phyloP scores from a whole-genome alignment of 2,113 vertebrate species.

The Grammomys surdaster region DNA sequence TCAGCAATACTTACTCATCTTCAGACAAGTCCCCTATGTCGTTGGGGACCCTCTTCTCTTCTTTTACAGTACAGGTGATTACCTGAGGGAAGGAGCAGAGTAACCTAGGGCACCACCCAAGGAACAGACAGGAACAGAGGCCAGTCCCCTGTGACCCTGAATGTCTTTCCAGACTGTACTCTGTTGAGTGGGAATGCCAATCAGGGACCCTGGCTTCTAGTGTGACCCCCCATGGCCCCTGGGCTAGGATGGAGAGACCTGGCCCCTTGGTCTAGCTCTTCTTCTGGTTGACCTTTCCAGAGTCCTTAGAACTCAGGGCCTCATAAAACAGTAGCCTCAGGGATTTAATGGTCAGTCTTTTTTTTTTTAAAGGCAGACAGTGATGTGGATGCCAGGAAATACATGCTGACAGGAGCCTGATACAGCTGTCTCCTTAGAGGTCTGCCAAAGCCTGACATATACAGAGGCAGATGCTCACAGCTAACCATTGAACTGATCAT shows the following conservation, averaged over 20 bases:
- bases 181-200: neutral
- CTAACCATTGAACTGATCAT: no score
- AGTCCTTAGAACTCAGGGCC: neutral
- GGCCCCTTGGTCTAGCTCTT: neutral
- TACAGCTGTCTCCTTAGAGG: no score
- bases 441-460: no score
- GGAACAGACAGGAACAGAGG: rapidly evolving
- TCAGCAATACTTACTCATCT: slow-evolving; percentile 70
- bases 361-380: no score
- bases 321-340: no score
- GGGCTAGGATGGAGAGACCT: neutral
- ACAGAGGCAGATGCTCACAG: no score
- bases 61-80: slow-evolving; percentile 14
- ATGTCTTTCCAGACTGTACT: no score
- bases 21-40: slow-evolving; percentile 68
- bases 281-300: neutral
- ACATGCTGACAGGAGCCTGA: no score
- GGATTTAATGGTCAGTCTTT: neutral
- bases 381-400: no score
- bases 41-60: slow-evolving; percentile 48
- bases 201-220: neutral
- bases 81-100: slow-evolving; percentile 54
- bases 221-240: neutral
- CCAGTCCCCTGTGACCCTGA: no score
- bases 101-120: neutral